Evolutionary conservation across 2,113 vertebrate species (phyloP).

Genomic region (Podarcis muralis): DNA sequence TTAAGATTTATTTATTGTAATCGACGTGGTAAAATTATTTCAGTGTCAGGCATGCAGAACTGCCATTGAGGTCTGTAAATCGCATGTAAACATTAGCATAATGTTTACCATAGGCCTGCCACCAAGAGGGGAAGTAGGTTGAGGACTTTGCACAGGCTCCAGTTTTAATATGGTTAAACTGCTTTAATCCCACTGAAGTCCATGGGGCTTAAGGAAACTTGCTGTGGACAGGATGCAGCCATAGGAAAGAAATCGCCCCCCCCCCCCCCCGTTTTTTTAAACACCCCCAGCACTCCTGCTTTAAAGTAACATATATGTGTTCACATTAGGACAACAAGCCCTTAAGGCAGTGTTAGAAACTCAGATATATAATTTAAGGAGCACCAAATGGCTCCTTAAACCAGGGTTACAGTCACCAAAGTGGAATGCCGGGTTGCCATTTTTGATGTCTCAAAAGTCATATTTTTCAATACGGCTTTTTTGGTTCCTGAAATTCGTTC

Average conservation of each 20-base stretch:
- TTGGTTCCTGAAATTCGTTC: no score
- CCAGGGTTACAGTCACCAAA: no score
- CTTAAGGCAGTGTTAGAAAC: no score
- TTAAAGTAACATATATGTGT: neutral
- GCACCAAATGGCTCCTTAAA: no score
- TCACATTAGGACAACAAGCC: neutral
- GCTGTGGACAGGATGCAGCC: neutral
- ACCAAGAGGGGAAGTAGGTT: neutral
- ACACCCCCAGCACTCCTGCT: neutral
- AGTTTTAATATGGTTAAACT: neutral
- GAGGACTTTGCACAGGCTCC: neutral
- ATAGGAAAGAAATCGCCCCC: neutral
- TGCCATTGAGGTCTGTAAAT: neutral
- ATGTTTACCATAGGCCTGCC: neutral
- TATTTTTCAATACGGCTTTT: no score
- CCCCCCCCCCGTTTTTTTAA: no score
- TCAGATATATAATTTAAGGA: no score
- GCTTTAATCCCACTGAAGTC: neutral
- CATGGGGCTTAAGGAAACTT: neutral
- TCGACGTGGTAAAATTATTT: neutral
- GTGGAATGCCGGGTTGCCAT: no score
- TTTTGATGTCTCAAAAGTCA: no score
- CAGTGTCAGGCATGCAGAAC: neutral
- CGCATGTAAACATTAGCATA: neutral
- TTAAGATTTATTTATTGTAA: neutral